Base-by-base conservation (phyloP, 2,888 invertebrate genomes). In the Choristoneura rosaceana region DNA sequence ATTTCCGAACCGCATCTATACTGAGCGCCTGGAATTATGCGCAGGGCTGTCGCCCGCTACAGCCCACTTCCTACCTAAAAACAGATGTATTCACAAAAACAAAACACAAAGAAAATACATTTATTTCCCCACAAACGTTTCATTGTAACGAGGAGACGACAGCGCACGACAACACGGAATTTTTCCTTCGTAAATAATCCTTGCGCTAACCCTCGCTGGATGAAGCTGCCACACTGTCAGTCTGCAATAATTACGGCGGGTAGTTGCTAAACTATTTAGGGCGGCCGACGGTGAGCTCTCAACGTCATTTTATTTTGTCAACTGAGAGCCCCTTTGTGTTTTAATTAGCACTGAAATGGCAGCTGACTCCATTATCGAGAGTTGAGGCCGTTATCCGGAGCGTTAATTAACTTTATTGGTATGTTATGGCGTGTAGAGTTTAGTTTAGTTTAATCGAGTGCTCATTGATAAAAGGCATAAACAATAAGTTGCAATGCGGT, bases 191-290 rank as follows among this genome's bases (percentile, higher is more conserved):
- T 52, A 73, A 73, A 71, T 68, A 73, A 68, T 52, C 60, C 52
- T 63, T 43, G 59, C 64, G 69, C 73, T 67, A 73, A 73, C 73
- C 69, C 73, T 73, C 64, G 60, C 55, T 41, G 66, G 63, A 74
- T 65, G 61, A 38, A 71, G 68, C 41, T 71, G 71, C 78, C 77
- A 79, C 75, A 77, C 78, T 73, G 80, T 79, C 81, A 76, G 80
- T 76, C 80, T 83, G 80, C 82, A 85, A 88, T 89, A 86, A 90
- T 89, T 87, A 87, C 87, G 80, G 79, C 84, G 80, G 79, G 76
- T 76, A 78, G 76, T 80, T 77, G 83, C 84, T 85, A 82, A 88
- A 88, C 90, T 90, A 90, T 90, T 90, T 89, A 88, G 87, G 85
- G 88, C 87, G 84, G 80, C 82, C 83, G 82, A 78, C 82, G 78